Evolutionary conservation across 2,797 vertebrate species (phyloP).

Genomic region (Pterois miles): DNA sequence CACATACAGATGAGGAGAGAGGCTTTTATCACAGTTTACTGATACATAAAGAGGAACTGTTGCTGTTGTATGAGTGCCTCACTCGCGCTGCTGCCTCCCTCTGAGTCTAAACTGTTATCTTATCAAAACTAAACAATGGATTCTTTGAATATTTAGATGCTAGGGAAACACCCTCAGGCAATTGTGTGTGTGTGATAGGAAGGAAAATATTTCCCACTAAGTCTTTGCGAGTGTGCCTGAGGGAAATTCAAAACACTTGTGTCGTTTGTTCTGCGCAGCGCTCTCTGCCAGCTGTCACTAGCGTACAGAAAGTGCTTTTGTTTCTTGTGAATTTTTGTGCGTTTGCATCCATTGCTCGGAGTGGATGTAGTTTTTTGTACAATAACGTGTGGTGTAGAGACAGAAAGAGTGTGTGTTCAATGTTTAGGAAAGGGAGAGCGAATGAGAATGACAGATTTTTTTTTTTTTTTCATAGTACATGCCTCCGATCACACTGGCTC

Average conservation of each 20-base stretch:
- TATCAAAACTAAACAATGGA: conserved; percentile 74
- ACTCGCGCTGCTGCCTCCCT: conserved; percentile 43
- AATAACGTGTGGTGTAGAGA: conserved; percentile 4
- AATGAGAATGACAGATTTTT: conserved; percentile 29
- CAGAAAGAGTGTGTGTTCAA: conserved; percentile 15
- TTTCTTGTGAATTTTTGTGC: conserved; percentile 26
- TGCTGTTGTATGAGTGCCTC: conserved; percentile 44
- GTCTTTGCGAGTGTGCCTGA: conserved; percentile 48
- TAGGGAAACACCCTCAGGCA: conserved; percentile 65
- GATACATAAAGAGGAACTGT: conserved; percentile 43
- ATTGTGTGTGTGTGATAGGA: conserved; percentile 62
- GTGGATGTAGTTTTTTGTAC: background rate
- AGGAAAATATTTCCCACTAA: conserved; percentile 71
- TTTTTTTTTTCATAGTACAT: conserved; percentile 9
- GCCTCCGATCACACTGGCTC: conserved; percentile 61
- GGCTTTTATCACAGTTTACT: conserved; percentile 24
- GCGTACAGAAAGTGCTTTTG: conserved; percentile 52
- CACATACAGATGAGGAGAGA: conserved; percentile 6
- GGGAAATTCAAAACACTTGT: conserved; percentile 61
- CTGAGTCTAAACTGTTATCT: conserved; percentile 66
- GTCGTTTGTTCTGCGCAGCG: conserved; percentile 50
- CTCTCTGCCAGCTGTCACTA: conserved; percentile 55
- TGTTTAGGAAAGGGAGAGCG: conserved; percentile 26
- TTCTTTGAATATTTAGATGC: conserved; percentile 73
- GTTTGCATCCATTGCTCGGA: conserved; percentile 12